Evolutionary conservation across 2,113 vertebrate species (phyloP).

Genomic region (Pyrgilauda ruficollis): DNA sequence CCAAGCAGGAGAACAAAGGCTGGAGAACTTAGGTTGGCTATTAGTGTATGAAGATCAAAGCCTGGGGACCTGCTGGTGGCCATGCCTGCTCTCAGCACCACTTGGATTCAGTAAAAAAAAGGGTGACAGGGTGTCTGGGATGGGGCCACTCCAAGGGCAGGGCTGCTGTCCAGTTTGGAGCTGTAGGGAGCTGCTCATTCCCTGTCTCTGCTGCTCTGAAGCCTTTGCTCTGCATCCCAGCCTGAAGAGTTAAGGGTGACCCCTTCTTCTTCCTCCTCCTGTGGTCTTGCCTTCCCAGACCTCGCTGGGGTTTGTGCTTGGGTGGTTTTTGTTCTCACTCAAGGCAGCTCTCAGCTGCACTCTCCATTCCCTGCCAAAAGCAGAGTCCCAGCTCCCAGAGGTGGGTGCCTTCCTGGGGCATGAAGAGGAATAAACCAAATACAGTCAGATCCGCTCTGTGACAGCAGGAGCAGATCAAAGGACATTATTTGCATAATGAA

Average conservation of each 20-base stretch:
- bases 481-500: slow-evolving; percentile 65
- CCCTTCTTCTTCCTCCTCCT: background rate
- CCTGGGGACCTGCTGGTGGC: background rate
- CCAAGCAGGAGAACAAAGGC: background rate
- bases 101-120: background rate
- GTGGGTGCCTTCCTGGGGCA: slow-evolving; percentile 1
- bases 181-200: background rate
- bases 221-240: background rate
- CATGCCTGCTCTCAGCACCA: accelerated
- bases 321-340: background rate
- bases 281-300: background rate
- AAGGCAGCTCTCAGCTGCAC: background rate
- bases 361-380: background rate
- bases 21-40: background rate
- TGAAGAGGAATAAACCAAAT: slow-evolving; percentile 31
- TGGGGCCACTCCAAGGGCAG: background rate
- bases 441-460: slow-evolving; percentile 30
- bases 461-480: slow-evolving; percentile 62
- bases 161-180: background rate
- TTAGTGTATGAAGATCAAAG: background rate
- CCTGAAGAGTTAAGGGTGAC: background rate
- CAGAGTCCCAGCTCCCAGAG: background rate
- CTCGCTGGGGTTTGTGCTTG: background rate
- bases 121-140: no score
- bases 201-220: background rate